phyloP scores from a whole-genome alignment of 2,888 invertebrate species.

The Ophion obscuratus region DNA sequence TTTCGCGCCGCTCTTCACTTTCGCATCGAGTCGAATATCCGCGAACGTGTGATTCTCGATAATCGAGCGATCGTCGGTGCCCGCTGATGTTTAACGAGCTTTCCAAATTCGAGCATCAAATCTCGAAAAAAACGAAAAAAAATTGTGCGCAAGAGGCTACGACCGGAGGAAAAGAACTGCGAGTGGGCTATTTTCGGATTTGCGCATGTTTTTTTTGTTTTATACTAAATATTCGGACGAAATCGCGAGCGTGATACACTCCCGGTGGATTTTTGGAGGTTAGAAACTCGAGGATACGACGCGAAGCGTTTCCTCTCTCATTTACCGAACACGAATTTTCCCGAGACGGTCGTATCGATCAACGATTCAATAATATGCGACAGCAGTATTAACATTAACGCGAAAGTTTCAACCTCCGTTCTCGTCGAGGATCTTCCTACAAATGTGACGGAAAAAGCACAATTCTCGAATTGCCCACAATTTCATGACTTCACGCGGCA shows the following conservation, averaged over 20 bases:
- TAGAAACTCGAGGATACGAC: neutral
- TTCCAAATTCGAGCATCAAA: no score
- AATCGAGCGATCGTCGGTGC: no score
- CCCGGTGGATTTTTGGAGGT: neutral
- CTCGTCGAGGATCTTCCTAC: neutral
- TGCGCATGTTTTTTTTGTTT: neutral
- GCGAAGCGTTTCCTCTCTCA: neutral
- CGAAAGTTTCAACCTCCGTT: neutral
- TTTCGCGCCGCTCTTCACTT: neutral
- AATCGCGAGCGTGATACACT: neutral
- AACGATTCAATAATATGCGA: neutral
- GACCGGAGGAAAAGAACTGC: no score
- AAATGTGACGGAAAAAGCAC: neutral
- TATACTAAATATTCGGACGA: neutral
- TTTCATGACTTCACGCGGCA: conserved; percentile 8
- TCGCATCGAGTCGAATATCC: neutral
- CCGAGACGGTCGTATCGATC: neutral
- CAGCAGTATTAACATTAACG: neutral
- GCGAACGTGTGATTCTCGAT: no score
- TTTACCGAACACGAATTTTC: neutral
- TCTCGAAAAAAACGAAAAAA: no score
- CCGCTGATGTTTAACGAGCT: no score
- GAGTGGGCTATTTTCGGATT: neutral
- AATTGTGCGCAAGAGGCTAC: no score
- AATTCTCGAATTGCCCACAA: neutral